Evolutionary conservation across 2,888 invertebrate species (phyloP), one percentile per base, ranked within the genome.

Genomic region (Lycocerus yunnanus): DNA sequence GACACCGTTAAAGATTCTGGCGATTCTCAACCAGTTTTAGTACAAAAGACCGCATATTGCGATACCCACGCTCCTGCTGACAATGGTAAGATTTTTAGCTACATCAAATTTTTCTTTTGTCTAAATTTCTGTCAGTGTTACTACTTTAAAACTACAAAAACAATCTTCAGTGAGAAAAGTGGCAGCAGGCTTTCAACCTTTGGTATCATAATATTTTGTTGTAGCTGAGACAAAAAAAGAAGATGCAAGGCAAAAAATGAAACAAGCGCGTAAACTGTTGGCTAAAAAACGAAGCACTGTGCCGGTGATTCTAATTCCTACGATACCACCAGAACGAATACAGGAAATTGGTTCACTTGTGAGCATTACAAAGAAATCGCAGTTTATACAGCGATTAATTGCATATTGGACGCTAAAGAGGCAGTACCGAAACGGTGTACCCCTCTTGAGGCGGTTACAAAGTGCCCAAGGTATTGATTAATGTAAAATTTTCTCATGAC

Each of bases 341-440:
- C 93, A 95, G 71, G 96, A 96, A 86, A 96, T 98, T 76, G 94
- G 96, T 0, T 90, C 91, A 11, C 86, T 96, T 83, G 95, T 97
- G 8, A 90, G 89, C 24, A 88, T 90, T 79, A 83, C 92, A 74
- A 95, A 95, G 82, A 92, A 95, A 77, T 93, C 94, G 18, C 93
- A 94, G 80, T 94, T 99, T 82, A 93, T 98, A 82, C 95, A 95
- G 84, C 90, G 97, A 3, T 89, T 99, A 13, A 93, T 98, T 71
- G 95, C 97, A 0, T 99, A 98, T 85, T 99, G 99, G 99, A 98
- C 97, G 3, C 88, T 99, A 61, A 99, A 99, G 86, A 88, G 99
- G 1, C 97, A 97, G 84, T 94, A 95, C 77, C 89, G 99, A 68
- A 98, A 98, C 84, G 99, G 99, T 0, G 98, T 98, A 9, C 99